Conservation (phyloP, 37 sponge, comb jelly and placozoan genomes). For the Cladorhizidae sp. region DNA sequence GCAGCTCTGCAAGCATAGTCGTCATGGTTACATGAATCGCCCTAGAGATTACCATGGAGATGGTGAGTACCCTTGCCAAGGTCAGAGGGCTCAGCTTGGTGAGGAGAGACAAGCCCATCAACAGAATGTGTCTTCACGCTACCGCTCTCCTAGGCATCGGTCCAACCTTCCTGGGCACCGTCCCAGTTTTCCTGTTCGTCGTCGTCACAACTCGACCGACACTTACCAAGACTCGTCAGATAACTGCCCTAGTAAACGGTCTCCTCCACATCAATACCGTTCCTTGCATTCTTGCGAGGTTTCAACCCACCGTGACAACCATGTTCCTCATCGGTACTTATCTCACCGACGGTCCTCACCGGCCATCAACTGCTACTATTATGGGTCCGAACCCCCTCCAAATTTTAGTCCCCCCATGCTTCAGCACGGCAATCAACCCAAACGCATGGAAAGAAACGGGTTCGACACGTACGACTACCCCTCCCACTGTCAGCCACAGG, state of each 20-base stretch:
- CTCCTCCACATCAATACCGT: background rate
- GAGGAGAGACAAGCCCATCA: background rate
- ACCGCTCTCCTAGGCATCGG: background rate
- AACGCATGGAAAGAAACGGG: background rate
- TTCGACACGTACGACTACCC: slow-evolving; percentile 14
- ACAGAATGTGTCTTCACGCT: background rate
- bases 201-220: background rate
- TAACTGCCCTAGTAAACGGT: background rate
- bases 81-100: background rate
- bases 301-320: background rate
- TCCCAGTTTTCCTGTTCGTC: background rate
- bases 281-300: too few species aligned
- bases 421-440: background rate
- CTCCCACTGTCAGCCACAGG: background rate
- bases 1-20: background rate
- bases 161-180: background rate
- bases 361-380: background rate
- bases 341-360: background rate
- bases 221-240: too few species aligned
- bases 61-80: background rate
- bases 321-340: background rate
- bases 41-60: background rate
- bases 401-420: background rate
- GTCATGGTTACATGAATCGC: background rate
- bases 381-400: background rate